A percentile compares a stretch with the other conserved stretches of the same genome.
These are phyloP conservation scores for Oplegnathus fasciatus DNA, from an alignment of 2,113 vertebrate genomes.

Conservation along the genomic window DNA sequence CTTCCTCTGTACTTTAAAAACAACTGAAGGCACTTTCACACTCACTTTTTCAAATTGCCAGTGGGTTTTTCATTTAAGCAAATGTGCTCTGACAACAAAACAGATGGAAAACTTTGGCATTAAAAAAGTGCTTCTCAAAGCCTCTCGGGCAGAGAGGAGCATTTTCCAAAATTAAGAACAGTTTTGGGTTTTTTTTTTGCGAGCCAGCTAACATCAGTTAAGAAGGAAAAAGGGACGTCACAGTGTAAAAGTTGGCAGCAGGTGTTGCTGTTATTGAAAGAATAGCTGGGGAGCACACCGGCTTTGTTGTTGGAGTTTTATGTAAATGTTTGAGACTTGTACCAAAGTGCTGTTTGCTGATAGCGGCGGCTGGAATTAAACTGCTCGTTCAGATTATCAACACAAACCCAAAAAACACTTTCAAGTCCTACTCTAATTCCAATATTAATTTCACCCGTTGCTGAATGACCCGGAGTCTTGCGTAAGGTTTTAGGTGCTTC, in stretches of 20 bases:
- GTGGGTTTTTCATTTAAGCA: slow-evolving; percentile 20
- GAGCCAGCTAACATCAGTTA: background rate
- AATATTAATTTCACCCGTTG: slow-evolving; percentile 7
- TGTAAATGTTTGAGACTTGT: background rate
- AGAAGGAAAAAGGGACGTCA: background rate
- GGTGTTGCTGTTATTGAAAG: slow-evolving; percentile 13
- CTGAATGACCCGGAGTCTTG: background rate
- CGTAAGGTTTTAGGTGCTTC: background rate
- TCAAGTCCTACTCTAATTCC: background rate
- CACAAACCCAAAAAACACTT: background rate
- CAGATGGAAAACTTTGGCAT: slow-evolving; percentile 25
- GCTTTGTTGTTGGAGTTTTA: slow-evolving; percentile 16
- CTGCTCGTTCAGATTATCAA: background rate
- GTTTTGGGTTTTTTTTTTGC: too few species aligned
- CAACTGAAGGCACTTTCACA: background rate
- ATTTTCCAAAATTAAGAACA: slow-evolving; percentile 5
- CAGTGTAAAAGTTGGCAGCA: slow-evolving; percentile 28
- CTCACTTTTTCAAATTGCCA: background rate
- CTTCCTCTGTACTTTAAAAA: background rate
- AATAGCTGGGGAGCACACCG: background rate
- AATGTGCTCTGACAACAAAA: slow-evolving; percentile 20
- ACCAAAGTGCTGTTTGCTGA: slow-evolving; percentile 6
- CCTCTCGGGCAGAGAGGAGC: slow-evolving; percentile 10
- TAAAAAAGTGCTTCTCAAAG: slow-evolving; percentile 17
- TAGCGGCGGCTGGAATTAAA: slow-evolving; percentile 28